Evolutionary conservation across 1,140 invertebrate genomes (phyloP).

Genomic region (Rhopalosiphum padi): DNA sequence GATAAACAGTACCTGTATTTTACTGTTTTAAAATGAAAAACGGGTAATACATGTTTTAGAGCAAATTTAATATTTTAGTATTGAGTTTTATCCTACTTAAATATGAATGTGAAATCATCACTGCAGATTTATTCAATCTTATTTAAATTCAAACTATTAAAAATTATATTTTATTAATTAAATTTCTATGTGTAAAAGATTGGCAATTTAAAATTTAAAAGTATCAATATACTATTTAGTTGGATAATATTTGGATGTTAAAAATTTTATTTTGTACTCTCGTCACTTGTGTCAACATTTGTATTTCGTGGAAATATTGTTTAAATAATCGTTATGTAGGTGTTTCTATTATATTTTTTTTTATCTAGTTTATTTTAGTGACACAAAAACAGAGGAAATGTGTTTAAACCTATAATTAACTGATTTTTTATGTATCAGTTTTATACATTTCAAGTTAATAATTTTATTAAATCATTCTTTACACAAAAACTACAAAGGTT

Average conservation of each 20-base stretch:
- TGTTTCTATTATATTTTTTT: neutral
- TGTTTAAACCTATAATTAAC: neutral
- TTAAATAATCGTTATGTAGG: neutral
- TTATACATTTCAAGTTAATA: too few species aligned
- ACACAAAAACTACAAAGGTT: too few species aligned
- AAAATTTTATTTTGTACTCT: neutral
- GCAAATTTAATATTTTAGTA: neutral
- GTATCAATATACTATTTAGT: neutral
- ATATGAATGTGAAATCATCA: neutral
- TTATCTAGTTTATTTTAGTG: neutral
- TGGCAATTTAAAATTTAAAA: neutral
- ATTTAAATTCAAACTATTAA: too few species aligned
- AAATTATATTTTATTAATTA: neutral
- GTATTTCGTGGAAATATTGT: neutral
- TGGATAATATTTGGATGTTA: neutral
- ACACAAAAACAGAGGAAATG: neutral
- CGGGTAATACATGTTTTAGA: neutral
- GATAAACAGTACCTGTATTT: neutral
- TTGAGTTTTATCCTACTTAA: neutral
- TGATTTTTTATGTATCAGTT: neutral
- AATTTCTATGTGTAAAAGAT: neutral
- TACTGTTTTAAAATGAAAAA: neutral
- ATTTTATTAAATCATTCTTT: too few species aligned
- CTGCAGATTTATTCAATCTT: too few species aligned
- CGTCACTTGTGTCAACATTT: neutral